A percentile compares a stretch with the other conserved stretches of the same genome.
phyloP scores from a whole-genome alignment of 2,797 vertebrate genomes.

The Micrastur ruficollis region DNA sequence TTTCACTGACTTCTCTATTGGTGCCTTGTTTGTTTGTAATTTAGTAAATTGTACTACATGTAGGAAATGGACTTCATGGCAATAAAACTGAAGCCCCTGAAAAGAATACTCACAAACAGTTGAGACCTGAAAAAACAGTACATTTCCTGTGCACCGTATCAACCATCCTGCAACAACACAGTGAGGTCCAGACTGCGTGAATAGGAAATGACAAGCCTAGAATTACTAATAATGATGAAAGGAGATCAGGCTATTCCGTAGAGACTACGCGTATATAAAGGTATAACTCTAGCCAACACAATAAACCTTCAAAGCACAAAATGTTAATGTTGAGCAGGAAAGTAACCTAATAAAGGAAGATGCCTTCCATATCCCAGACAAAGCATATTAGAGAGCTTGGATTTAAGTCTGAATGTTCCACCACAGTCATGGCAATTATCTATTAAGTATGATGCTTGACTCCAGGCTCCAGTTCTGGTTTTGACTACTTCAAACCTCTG shows the following conservation, averaged over 20 bases:
- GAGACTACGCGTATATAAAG: constrained; percentile 1
- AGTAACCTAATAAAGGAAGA: constrained; percentile 66
- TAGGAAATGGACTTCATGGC: constrained; percentile 57
- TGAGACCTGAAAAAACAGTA: constrained; percentile 62
- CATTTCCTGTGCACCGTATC: constrained; percentile 38
- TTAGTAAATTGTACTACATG: constrained; percentile 64
- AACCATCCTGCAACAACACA: constrained; percentile 25
- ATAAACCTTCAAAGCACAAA: constrained; percentile 57
- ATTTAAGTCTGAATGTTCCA: constrained; percentile 40
- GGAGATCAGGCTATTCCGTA: constrained; percentile 17
- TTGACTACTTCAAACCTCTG: neutral
- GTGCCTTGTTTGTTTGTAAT: constrained; percentile 63
- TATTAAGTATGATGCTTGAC: constrained; percentile 3
- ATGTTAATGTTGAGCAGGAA: constrained; percentile 45
- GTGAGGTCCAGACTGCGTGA: constrained; percentile 20
- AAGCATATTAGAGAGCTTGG: constrained; percentile 36
- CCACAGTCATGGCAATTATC: constrained; percentile 25
- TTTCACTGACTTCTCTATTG: constrained; percentile 70
- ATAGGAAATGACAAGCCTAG: constrained; percentile 39
- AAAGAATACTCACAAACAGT: constrained; percentile 23
- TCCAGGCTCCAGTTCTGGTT: neutral
- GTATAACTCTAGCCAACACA: constrained; percentile 50
- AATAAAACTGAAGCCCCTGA: constrained; percentile 40
- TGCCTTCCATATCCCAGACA: constrained; percentile 43
- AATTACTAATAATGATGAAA: constrained; percentile 51